Conservation (phyloP, 1,140 invertebrate species). For the Macrosteles quadrilineatus region DNA sequence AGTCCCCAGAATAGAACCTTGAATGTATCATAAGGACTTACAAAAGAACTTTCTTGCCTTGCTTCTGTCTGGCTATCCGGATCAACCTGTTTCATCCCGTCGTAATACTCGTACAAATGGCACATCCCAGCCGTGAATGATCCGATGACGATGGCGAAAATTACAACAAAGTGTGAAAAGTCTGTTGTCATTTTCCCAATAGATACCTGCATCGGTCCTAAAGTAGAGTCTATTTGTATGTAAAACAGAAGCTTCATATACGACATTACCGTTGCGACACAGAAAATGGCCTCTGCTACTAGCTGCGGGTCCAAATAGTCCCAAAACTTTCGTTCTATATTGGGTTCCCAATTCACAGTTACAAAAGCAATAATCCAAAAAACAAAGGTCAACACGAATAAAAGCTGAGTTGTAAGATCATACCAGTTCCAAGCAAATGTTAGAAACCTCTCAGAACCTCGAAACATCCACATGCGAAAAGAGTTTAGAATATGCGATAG, state of each 20-base stretch:
- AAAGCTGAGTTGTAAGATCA: constrained; percentile 50
- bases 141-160: constrained; percentile 57
- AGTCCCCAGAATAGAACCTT: constrained; percentile 74
- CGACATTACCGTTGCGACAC: constrained; percentile 71
- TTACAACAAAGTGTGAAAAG: constrained; percentile 56
- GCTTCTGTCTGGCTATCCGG: constrained; percentile 50
- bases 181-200: constrained; percentile 61
- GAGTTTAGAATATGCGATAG: constrained; percentile 31
- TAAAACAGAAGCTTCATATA: constrained; percentile 59
- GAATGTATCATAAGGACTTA: constrained; percentile 59
- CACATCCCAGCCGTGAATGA: constrained; percentile 54
- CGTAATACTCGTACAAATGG: constrained; percentile 59
- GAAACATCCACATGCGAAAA: constrained; percentile 52
- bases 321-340: constrained; percentile 67
- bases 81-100: constrained; percentile 60
- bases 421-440: constrained; percentile 56
- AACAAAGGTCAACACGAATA: constrained; percentile 54
- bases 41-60: constrained; percentile 56
- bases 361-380: constrained; percentile 55
- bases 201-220: constrained; percentile 64
- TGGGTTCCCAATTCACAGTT: constrained; percentile 48
- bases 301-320: constrained; percentile 67
- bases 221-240: constrained; percentile 58
- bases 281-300: constrained; percentile 70
- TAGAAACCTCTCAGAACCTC: constrained; percentile 55